Evolutionary conservation across 2,113 vertebrate genomes (phyloP).

Genomic region (Morone chrysops): DNA sequence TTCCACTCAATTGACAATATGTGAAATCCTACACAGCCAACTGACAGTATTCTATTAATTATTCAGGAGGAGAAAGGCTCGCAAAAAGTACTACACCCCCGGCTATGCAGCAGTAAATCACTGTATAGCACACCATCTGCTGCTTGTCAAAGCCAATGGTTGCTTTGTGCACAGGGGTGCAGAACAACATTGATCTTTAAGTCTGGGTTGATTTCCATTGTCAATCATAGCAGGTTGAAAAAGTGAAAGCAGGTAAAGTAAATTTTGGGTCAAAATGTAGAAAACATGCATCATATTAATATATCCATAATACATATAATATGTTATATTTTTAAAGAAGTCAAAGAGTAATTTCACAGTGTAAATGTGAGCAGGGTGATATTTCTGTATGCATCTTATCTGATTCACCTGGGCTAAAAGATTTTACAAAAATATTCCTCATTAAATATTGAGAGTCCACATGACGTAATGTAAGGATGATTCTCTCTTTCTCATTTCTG

Average conservation of each 20-base stretch:
- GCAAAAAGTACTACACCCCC: conserved; percentile 68
- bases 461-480: conserved; percentile 49
- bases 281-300: background rate
- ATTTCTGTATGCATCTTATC: conserved; percentile 25
- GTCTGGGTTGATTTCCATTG: conserved; percentile 48
- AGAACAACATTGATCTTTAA: conserved; percentile 63
- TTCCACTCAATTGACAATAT: conserved; percentile 56
- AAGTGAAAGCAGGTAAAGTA: conserved; percentile 5
- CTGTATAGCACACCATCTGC: conserved; percentile 74
- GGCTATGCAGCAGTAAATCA: conserved; percentile 79
- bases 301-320: background rate
- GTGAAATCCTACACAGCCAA: conserved; percentile 67
- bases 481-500: conserved; percentile 20
- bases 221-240: conserved; percentile 22
- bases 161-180: conserved; percentile 52
- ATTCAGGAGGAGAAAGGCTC: conserved; percentile 73
- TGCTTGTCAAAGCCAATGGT: conserved; percentile 64
- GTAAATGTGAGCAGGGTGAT: background rate
- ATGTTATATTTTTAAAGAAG: conserved; percentile 4
- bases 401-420: conserved; percentile 16
- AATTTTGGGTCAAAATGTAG: conserved; percentile 6
- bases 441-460: conserved; percentile 67
- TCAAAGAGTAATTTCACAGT: background rate
- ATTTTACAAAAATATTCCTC: conserved; percentile 33
- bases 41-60: conserved; percentile 73